Evolutionary conservation across 2,797 vertebrate genomes (phyloP), one percentile per base, ranked within the genome.

Genomic region (Epinephelus coioides): DNA sequence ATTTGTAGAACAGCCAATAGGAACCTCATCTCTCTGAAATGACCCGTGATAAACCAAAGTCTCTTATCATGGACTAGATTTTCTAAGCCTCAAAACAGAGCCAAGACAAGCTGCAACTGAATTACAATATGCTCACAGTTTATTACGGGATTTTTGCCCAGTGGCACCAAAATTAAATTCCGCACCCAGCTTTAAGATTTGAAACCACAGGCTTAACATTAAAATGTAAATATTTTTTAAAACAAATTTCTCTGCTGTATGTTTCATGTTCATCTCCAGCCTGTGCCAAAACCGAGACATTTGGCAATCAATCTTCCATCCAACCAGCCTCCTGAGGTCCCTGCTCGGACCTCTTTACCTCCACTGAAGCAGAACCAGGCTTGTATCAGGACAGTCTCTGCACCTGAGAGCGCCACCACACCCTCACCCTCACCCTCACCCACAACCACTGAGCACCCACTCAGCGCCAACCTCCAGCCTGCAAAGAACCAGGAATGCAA

Each of bases 321-420:
- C 25, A 51, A 51, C 60, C 76, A 72, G 47, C 79, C 79, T 57
- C 91, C 93, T 19, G 77, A 84, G 19, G 71, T 91, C 38, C 91
- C 93, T 7, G 50, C 69, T 34, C 76, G 86, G 62, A 62, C 3
- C n/a, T 12, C 10, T 18, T 12, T 67, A 13, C 81, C 73, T 53
- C 64, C 53, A 5, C 40, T n/a, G 46, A 86, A 65, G 44, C 78
- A 67, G 69, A 81, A 81, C 76, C 79, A 78, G 46, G 68, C 61
- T 47, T 78, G 27, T 17, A 19, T 62, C 59, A 73, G 79, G 76
- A 76, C 86, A 3, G 56, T 50, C 27, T 27, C 56, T 23, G 83
- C 23, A 8, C 77, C 65, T 2, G 64, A 63, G 2, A 81, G 23
- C 44, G 23, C 79, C 25, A 8, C 7, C 15, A 17, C 34, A n/a